Percentiles rank a stretch among this genome's conserved stretches.
Conservation (phyloP, 2,888 invertebrate species). For the Napeogenes sylphis region DNA sequence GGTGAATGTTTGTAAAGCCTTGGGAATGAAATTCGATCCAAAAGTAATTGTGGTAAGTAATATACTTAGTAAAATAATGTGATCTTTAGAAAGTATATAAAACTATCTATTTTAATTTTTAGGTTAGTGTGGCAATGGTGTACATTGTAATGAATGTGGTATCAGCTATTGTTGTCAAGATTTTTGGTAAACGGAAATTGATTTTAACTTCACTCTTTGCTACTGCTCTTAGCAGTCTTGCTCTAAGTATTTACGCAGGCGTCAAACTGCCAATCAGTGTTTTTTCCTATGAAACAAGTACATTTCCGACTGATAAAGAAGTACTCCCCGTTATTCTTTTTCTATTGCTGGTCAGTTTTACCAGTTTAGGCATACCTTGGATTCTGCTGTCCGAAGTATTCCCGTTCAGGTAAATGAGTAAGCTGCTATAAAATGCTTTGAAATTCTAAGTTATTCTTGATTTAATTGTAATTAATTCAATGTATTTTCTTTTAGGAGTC, state of each 20-base stretch:
- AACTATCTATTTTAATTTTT: conserved; percentile 31
- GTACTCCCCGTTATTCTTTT: conserved; percentile 62
- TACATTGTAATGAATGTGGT: conserved; percentile 57
- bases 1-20: conserved; percentile 72
- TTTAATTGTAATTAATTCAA: too few relatives aligned
- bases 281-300: conserved; percentile 59
- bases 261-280: conserved; percentile 44
- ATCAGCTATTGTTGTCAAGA: conserved; percentile 58
- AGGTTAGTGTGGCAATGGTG: conserved; percentile 61
- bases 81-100: too few relatives aligned
- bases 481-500: conserved; percentile 58
- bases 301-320: conserved; percentile 61
- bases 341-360: conserved; percentile 58
- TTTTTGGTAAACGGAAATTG: conserved; percentile 62
- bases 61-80: background rate
- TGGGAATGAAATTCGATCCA: conserved; percentile 67
- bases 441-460: background rate
- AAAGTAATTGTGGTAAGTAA: conserved; percentile 70
- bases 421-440: background rate
- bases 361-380: conserved; percentile 73
- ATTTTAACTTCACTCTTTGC: conserved; percentile 54
- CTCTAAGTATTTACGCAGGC: conserved; percentile 56
- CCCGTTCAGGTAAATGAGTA: conserved; percentile 67
- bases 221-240: conserved; percentile 50
- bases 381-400: conserved; percentile 77